Base-by-base conservation (phyloP, 1,140 invertebrate species). In the Sarcophaga peregrina region DNA sequence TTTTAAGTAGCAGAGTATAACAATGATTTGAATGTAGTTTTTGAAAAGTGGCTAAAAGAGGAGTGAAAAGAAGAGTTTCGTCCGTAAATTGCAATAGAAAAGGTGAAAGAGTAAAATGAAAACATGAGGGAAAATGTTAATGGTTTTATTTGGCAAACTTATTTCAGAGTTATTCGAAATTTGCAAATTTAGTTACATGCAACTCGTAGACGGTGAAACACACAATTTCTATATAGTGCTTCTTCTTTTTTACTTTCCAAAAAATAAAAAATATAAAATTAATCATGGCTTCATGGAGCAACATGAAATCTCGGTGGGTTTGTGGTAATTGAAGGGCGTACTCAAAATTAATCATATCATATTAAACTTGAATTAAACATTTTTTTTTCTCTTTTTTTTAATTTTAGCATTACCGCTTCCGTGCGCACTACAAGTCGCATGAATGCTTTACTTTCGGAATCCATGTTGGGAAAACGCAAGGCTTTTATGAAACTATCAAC, bases 371-470 rank as follows among this genome's bases (percentile, higher is more conserved):
- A 37, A 37, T 37, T 37, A 1, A 52, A 52, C 50, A 5, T 3
- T 9, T 52, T 8, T 11, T 54, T 74, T n/a, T 62, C 83, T 85
- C 80, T 20, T 58, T 13, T 85, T 85, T 75, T 76, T 74, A 46
- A 20, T 73, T 83, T 74, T 82, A 90, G 89, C 72, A 90, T 90
- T 75, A 90, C 89, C 20, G 88, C 89, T 46, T 90, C 89, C 7
- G 89, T 90, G 85, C 86, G 89, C 8, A 90, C 89, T 82, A 90
- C 89, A 68, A 90, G 90, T 83, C 89, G 89, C 37, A 90, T 90
- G 87, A 90, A 90, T 84, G 89, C 88, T 1, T 46, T 90, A 62
- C 87, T 90, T 17, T 89, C 88, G 37, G 89, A 90, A 78, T 89
- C 89, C 9, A 89, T 90, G 89, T 68, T 89, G 46, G 87, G 85